A percentile compares a stretch with the other conserved stretches of the same genome.
Conservation (phyloP, 2,113 vertebrate species). For the Odontophorus gujanensis region DNA sequence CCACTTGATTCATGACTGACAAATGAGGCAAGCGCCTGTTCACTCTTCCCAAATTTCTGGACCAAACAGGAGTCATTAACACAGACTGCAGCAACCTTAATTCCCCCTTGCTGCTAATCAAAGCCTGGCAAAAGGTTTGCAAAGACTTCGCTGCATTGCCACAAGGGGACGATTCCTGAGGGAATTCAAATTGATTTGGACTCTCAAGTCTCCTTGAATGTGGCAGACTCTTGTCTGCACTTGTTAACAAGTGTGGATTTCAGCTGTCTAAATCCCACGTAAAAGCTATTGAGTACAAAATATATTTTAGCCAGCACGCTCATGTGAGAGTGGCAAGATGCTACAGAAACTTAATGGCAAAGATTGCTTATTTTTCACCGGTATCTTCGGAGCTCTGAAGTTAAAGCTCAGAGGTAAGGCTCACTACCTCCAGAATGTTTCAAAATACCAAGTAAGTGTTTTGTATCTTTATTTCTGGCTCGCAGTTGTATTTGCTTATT, state of each 20-base stretch:
- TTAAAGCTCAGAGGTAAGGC: neutral
- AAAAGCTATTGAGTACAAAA: slow-evolving; percentile 3
- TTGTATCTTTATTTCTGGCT: neutral
- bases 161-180: neutral
- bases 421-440: neutral
- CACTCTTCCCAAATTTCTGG: slow-evolving; percentile 11
- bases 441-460: neutral
- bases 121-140: neutral
- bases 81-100: neutral
- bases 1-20: neutral
- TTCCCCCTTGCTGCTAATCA: neutral
- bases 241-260: slow-evolving; percentile 27
- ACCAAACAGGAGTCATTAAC: slow-evolving; percentile 1
- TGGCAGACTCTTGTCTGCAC: neutral
- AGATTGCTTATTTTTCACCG: slow-evolving; percentile 25
- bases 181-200: neutral
- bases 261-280: slow-evolving; percentile 2
- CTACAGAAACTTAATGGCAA: slow-evolving; percentile 12
- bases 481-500: neutral
- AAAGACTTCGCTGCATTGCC: neutral
- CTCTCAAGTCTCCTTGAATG: neutral
- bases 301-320: neutral
- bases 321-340: neutral
- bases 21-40: neutral
- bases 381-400: neutral